These are phyloP conservation scores for Lamellibrachia luymesi DNA, from an alignment of 1,140 invertebrate species.

Conservation along the genomic window DNA sequence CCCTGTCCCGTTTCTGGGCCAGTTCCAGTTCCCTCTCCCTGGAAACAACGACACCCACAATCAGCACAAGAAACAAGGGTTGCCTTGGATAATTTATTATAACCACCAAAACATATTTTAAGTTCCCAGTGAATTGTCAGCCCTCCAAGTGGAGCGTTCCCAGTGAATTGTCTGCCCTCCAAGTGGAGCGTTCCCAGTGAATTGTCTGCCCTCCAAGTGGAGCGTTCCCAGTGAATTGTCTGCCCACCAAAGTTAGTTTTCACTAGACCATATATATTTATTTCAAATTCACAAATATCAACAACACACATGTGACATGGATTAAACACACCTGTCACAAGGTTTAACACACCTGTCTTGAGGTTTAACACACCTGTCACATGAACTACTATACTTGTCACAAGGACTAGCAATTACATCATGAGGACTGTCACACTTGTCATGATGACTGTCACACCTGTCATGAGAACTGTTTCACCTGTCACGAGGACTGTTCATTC, in stretches of 20 bases:
- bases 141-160: not conserved
- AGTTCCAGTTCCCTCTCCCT: conserved; percentile 37
- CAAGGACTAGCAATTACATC: not conserved
- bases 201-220: not conserved
- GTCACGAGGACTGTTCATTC: not conserved
- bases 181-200: not conserved
- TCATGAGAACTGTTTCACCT: not conserved
- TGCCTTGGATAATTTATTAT: not conserved
- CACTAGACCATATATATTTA: too few relatives aligned
- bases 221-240: not conserved
- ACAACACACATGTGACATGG: not conserved
- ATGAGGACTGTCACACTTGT: not conserved
- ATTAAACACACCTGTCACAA: not conserved
- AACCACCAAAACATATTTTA: not conserved
- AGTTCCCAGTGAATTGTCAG: not conserved
- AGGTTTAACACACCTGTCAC: not conserved
- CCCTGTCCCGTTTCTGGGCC: conserved; percentile 35
- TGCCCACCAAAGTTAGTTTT: not conserved
- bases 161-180: not conserved
- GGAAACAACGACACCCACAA: not conserved
- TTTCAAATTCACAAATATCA: not conserved
- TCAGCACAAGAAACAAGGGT: conserved; percentile 2
- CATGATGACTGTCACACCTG: not conserved
- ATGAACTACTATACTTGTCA: not conserved
- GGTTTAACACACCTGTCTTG: not conserved